Conservation (phyloP, 2,113 vertebrate species). For the Tauraco erythrolophus region DNA sequence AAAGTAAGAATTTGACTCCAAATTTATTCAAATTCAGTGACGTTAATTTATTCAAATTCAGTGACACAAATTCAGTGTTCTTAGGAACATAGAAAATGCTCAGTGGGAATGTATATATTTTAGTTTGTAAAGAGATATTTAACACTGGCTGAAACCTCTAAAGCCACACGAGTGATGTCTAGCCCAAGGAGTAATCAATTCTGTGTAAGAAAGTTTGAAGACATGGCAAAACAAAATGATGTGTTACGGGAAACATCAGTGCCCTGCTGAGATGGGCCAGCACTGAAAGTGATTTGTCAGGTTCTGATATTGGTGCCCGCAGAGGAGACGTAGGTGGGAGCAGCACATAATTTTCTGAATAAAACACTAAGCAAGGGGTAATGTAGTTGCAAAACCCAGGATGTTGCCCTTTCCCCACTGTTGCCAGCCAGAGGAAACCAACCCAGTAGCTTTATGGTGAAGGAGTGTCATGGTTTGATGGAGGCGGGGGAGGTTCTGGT, state of each 20-base stretch:
- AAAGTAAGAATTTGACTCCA: neutral
- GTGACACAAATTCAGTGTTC: neutral
- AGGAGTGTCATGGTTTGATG: too few species aligned
- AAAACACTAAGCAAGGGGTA: neutral
- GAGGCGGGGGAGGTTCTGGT: too few species aligned
- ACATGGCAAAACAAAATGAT: neutral
- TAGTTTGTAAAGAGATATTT: neutral
- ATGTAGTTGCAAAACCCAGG: neutral
- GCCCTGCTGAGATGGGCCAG: neutral
- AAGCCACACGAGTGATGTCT: neutral
- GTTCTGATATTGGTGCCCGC: accelerated
- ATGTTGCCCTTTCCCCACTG: neutral
- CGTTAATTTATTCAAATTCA: neutral
- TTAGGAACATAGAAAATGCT: neutral
- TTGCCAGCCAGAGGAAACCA: neutral
- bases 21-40: neutral
- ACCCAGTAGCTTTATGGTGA: neutral
- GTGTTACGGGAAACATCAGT: neutral
- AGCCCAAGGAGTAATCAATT: neutral
- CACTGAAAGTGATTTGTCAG: neutral
- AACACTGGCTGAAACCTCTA: neutral
- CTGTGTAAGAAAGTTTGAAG: neutral
- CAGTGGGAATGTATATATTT: neutral
- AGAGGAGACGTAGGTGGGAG: neutral
- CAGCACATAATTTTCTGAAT: neutral